Evolutionary conservation across 1,140 invertebrate genomes (phyloP).

Genomic region (Maniola jurtina): DNA sequence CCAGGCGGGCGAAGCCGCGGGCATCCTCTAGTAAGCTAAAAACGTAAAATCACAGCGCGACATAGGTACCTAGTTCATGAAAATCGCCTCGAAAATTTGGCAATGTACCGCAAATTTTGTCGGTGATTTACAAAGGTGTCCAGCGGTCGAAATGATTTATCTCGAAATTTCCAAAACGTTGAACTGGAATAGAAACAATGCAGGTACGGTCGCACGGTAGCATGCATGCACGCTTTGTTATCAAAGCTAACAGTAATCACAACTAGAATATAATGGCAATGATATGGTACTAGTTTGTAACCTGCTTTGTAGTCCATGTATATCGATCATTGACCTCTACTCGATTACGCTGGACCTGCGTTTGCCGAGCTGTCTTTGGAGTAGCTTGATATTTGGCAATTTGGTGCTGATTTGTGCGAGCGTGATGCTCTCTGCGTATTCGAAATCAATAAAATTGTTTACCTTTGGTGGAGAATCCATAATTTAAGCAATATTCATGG

Average conservation of each 20-base stretch:
- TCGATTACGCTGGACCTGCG: too few species aligned
- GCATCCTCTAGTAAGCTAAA: too few species aligned
- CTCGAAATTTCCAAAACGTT: conserved; percentile 12
- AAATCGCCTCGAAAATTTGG: neutral
- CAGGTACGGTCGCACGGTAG: neutral
- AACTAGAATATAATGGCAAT: conserved; percentile 1
- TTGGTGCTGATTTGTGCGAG: too few species aligned
- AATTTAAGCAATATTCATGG: too few species aligned
- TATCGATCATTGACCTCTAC: too few species aligned
- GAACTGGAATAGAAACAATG: conserved; percentile 13
- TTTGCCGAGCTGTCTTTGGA: too few species aligned
- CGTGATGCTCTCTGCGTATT: too few species aligned
- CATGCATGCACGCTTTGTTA: conserved; percentile 3
- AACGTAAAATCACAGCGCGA: neutral
- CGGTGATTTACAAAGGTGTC: conserved; percentile 14
- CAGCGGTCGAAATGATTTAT: conserved; percentile 11
- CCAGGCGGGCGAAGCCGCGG: too few species aligned
- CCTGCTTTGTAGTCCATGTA: too few species aligned
- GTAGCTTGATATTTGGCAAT: too few species aligned
- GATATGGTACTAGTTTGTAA: neutral
- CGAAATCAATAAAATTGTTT: too few species aligned
- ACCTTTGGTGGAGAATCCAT: too few species aligned
- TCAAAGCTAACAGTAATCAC: conserved; percentile 6
- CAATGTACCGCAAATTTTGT: conserved; percentile 3
- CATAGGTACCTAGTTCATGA: neutral